A percentile compares a stretch with the other conserved stretches of the same genome.
Conservation (phyloP, 1,140 invertebrate genomes). For the Ericerus pela region DNA sequence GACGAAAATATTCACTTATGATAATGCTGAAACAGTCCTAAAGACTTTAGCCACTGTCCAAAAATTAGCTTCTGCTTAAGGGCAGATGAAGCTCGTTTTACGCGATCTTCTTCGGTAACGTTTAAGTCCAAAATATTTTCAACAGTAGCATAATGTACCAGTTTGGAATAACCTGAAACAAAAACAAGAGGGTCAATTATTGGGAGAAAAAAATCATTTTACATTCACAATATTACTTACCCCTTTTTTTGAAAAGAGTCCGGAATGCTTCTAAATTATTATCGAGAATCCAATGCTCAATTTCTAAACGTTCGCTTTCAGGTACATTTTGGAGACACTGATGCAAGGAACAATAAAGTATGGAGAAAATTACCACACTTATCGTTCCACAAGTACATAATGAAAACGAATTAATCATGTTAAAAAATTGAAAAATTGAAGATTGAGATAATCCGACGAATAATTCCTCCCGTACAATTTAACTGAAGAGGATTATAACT, state of each 20-base stretch:
- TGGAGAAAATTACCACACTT: no score
- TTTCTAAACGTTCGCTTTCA: no score
- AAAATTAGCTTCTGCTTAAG: conserved; percentile 64
- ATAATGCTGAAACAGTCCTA: conserved; percentile 57
- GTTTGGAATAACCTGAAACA: conserved; percentile 55
- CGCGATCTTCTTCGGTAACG: conserved; percentile 57
- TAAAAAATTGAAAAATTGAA: no score
- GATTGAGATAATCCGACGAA: no score
- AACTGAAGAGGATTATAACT: no score
- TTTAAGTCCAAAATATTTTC: conserved; percentile 57
- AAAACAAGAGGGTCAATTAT: background rate
- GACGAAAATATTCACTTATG: conserved; percentile 39
- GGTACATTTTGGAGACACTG: no score
- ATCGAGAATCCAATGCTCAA: background rate
- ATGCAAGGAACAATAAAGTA: no score
- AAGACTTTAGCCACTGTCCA: conserved; percentile 59
- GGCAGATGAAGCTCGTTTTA: conserved; percentile 56
- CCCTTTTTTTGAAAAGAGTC: background rate
- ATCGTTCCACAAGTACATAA: no score
- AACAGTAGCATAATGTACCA: conserved; percentile 53
- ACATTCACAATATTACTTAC: background rate
- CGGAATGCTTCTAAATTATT: background rate
- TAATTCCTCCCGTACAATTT: no score
- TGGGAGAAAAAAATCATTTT: background rate
- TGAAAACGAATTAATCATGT: no score